Evolutionary conservation across 30 jellyfish, hydroid and myxozoan genomes (phyloP), one percentile per base, ranked within the genome.

Genomic region (Clytia hemisphaerica): DNA sequence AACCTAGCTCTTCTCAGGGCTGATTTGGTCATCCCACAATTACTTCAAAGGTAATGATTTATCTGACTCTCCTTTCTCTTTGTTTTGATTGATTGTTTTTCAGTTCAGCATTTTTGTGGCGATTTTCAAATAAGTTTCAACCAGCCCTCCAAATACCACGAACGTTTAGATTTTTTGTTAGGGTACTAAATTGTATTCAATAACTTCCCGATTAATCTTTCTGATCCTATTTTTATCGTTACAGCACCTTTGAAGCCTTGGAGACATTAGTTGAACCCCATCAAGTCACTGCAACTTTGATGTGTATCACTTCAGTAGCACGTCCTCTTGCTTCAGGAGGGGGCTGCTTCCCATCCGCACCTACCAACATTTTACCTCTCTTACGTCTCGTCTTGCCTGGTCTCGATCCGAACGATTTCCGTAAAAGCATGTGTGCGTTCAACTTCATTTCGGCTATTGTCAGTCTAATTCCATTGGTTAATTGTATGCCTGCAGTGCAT

Each of bases 191-290:
- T n/a, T n/a, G n/a, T n/a, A n/a, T n/a, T n/a, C n/a, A n/a, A n/a
- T n/a, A n/a, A n/a, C n/a, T n/a, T n/a, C n/a, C n/a, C n/a, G n/a
- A n/a, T n/a, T n/a, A n/a, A n/a, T n/a, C n/a, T n/a, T n/a, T n/a
- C n/a, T n/a, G n/a, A n/a, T n/a, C n/a, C n/a, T n/a, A n/a, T n/a
- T n/a, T n/a, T n/a, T 38, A 15, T 53, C 61, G 18, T 61, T 86
- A 7, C 73, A 86, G 96, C 45, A 86, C 96, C 6, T 73, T 73
- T 59, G 93, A 81, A 62, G 96, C 96, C 0, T 57, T 86, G 55
- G 96, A 83, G 25, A 78, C 96, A 14, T 65, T 86, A 27, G 76
- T 86, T 2, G 96, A 86, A 55, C 96, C 96, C 2, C 96, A 86
- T 64, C 96, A 86, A 67, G 92, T 86, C 14, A 82, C 71, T 16